Conservation (phyloP, 2,888 invertebrate species). For the Leptopilina drosophilae region DNA sequence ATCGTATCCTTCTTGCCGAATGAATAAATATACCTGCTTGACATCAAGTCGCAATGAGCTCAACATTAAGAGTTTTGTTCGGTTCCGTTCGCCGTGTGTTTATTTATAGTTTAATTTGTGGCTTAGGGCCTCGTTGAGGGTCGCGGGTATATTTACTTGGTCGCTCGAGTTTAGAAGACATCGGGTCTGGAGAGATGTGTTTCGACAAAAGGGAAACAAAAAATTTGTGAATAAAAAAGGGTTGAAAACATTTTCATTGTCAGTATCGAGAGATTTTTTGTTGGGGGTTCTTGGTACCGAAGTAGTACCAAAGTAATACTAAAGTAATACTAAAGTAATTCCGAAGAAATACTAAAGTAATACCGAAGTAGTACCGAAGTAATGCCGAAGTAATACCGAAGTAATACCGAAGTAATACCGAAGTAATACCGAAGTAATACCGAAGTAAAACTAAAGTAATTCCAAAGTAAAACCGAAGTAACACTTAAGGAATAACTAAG, state of each 20-base stretch:
- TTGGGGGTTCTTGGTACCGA: too few relatives aligned
- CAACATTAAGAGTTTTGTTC: slow-evolving; percentile 61
- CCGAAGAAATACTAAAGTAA: too few relatives aligned
- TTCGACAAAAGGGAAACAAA: slow-evolving; percentile 28
- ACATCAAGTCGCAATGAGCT: slow-evolving; percentile 52
- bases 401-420: too few relatives aligned
- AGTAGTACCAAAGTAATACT: too few relatives aligned
- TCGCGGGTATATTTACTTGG: slow-evolving; percentile 73
- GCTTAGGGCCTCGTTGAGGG: slow-evolving; percentile 71
- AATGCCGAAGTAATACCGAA: too few relatives aligned
- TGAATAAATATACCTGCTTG: slow-evolving; percentile 56
- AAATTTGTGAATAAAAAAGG: too few relatives aligned
- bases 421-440: too few relatives aligned
- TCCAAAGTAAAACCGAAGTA: too few relatives aligned
- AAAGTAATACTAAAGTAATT: too few relatives aligned
- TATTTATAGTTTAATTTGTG: slow-evolving; percentile 75
- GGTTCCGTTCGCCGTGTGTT: slow-evolving; percentile 63
- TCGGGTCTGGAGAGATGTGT: slow-evolving; percentile 53
- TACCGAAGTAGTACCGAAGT: too few relatives aligned
- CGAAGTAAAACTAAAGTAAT: too few relatives aligned
- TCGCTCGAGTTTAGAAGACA: slow-evolving; percentile 62
- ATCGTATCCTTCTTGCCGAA: slow-evolving; percentile 57
- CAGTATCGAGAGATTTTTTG: slow-evolving; percentile 67
- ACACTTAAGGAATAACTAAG: too few relatives aligned
- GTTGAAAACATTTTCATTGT: slow-evolving; percentile 14